phyloP scores from a whole-genome alignment of 2,888 invertebrate genomes.

The Scelioninae gen. 1 region DNA sequence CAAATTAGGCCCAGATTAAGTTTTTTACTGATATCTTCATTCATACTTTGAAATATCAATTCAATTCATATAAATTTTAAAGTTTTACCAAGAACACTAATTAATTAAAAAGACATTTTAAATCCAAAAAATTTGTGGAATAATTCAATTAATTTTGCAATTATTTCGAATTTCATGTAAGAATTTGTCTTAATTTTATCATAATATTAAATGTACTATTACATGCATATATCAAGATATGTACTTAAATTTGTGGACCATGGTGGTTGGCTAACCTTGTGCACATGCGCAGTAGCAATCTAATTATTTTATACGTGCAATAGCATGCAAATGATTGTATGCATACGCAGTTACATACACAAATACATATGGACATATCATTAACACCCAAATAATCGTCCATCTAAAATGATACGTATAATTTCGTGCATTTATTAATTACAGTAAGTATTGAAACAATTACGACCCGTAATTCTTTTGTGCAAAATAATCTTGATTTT shows the following conservation, averaged over 20 bases:
- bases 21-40: background rate
- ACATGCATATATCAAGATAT: too few relatives aligned
- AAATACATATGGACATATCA: background rate
- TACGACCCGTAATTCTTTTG: too few relatives aligned
- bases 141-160: too few relatives aligned
- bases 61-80: background rate
- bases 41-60: background rate
- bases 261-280: constrained; percentile 4
- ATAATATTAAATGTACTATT: too few relatives aligned
- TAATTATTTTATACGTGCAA: constrained; percentile 16
- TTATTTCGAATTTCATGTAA: too few relatives aligned
- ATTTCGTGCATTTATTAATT: background rate
- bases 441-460: too few relatives aligned
- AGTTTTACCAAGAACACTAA: too few relatives aligned
- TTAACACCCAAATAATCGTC: background rate
- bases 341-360: constrained; percentile 14
- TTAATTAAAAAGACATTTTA: too few relatives aligned
- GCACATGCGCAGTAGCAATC: constrained; percentile 2
- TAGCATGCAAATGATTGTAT: constrained; percentile 28
- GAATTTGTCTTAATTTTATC: too few relatives aligned
- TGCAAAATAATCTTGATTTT: too few relatives aligned
- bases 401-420: background rate
- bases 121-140: too few relatives aligned
- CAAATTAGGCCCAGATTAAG: background rate
- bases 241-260: constrained; percentile 1